Percentiles rank a stretch among this genome's conserved stretches.
These are phyloP conservation scores for Polymixis lichenea DNA, from an alignment of 2,888 invertebrate species.

Conservation along the genomic window DNA sequence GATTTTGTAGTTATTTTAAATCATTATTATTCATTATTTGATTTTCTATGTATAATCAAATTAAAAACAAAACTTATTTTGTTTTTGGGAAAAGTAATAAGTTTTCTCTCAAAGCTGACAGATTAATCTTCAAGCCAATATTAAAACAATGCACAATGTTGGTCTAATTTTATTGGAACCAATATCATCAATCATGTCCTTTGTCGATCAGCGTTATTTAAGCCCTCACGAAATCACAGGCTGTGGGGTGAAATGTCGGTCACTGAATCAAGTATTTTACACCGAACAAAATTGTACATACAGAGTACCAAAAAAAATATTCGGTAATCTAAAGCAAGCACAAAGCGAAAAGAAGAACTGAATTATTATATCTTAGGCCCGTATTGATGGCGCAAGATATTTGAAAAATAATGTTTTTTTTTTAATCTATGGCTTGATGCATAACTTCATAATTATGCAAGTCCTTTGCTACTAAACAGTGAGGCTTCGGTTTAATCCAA, in stretches of 20 bases:
- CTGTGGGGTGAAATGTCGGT: slow-evolving; percentile 25
- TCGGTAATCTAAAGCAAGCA: neutral
- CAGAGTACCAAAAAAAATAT: neutral
- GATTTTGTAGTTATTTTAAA: neutral
- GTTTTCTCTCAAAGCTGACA: neutral
- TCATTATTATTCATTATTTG: neutral
- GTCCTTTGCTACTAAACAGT: neutral
- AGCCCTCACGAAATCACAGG: neutral
- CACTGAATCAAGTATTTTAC: neutral
- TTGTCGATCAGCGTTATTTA: slow-evolving; percentile 6
- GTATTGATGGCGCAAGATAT: neutral
- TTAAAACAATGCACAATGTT: slow-evolving; percentile 27
- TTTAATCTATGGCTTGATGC: neutral
- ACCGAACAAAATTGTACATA: too few species aligned
- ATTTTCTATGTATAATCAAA: neutral
- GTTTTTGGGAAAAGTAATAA: too few species aligned
- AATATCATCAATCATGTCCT: slow-evolving; percentile 33
- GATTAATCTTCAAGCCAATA: slow-evolving; percentile 26
- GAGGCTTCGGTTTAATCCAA: neutral
- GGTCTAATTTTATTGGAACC: slow-evolving; percentile 11
- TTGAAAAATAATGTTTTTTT: neutral
- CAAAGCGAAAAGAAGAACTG: neutral
- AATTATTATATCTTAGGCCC: neutral
- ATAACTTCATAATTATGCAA: too few species aligned
- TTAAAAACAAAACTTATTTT: neutral